phyloP scores from a whole-genome alignment of 37 sponge, comb jelly and placozoan species.

The Ephydatia muelleri region DNA sequence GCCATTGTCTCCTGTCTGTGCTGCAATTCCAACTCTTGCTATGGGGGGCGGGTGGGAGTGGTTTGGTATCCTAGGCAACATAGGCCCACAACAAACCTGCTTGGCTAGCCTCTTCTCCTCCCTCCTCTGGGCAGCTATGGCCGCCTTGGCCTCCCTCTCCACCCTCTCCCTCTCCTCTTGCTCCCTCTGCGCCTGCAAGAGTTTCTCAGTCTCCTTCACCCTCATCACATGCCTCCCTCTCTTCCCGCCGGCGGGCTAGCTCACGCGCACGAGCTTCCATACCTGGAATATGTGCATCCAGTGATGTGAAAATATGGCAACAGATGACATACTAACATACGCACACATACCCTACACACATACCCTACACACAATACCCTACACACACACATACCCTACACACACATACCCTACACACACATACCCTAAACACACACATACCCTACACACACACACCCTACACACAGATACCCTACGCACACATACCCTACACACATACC shows the following conservation, averaged over 20 bases:
- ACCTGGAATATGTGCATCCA: not conserved
- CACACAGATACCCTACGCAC: no score
- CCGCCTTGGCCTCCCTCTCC: conserved; percentile 48
- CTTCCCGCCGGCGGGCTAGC: conserved; percentile 57
- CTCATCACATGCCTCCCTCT: conserved; percentile 46
- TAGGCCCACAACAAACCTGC: conserved; percentile 23
- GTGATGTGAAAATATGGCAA: no score
- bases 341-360: not conserved
- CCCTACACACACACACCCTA: no score
- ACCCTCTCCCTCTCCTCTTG: conserved; percentile 42
- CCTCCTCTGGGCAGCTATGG: conserved; percentile 21
- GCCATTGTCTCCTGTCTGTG: conserved; percentile 14
- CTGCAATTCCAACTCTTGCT: conserved; percentile 50
- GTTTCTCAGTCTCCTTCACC: conserved; percentile 33
- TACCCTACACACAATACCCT: not conserved
- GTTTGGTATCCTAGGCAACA: not conserved
- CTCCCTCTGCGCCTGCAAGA: conserved; percentile 23
- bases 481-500: no score
- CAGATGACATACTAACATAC: not conserved
- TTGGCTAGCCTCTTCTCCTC: conserved; percentile 65
- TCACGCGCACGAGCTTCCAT: conserved; percentile 57
- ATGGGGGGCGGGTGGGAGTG: not conserved
- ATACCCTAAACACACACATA: no score
- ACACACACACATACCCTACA: no score
- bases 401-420: no score